These are phyloP conservation scores for Vombatus ursinus DNA, from an alignment of 2,113 vertebrate genomes.

Conservation along the genomic window DNA sequence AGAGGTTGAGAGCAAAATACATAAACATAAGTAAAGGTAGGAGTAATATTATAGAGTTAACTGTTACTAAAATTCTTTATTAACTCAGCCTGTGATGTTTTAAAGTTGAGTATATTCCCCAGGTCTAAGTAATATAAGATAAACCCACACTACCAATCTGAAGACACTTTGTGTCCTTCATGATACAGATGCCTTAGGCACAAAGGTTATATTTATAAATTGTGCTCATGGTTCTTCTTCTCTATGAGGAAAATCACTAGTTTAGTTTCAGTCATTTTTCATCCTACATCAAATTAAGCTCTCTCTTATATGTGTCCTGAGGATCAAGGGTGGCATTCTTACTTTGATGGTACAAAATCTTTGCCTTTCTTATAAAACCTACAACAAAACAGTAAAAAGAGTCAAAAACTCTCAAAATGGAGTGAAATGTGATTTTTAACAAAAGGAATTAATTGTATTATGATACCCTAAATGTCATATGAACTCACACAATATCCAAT, in stretches of 20 bases:
- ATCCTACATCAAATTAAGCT: background rate
- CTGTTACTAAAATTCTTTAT: background rate
- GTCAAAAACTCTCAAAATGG: background rate
- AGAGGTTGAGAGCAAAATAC: background rate
- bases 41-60: background rate
- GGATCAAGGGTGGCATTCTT: background rate
- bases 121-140: background rate
- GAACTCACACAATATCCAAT: background rate
- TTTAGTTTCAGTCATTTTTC: background rate
- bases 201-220: background rate
- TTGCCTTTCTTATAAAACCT: background rate
- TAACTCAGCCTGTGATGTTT: background rate
- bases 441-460: background rate
- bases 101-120: background rate
- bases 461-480: background rate
- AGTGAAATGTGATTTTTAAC: background rate
- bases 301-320: background rate
- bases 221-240: background rate
- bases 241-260: background rate
- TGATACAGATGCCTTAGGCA: background rate
- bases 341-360: background rate
- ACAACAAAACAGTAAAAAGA: background rate
- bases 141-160: background rate
- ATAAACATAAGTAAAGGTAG: background rate
- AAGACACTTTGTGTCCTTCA: background rate